Evolutionary conservation across 2,797 vertebrate genomes (phyloP).

Genomic region (Microcaecilia unicolor): DNA sequence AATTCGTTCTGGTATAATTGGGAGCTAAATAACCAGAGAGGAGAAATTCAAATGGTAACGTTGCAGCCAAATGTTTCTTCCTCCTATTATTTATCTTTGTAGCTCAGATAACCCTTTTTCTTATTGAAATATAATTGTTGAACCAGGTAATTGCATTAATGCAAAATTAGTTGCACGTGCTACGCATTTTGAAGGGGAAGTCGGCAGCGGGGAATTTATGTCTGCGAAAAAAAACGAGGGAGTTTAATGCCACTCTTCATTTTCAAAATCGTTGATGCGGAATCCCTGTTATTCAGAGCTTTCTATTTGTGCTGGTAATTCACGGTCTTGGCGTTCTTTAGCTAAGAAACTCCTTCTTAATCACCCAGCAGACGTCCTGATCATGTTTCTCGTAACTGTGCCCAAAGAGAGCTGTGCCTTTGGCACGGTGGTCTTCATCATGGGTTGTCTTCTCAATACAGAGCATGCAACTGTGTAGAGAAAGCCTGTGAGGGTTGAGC

Average conservation of each 20-base stretch:
- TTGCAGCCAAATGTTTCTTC: conserved; percentile 22
- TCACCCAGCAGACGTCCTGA: no score
- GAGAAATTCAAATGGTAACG: conserved; percentile 18
- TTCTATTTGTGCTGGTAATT: no score
- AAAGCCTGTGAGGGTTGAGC: no score
- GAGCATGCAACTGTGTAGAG: no score
- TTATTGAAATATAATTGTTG: conserved; percentile 47
- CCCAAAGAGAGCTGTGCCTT: no score
- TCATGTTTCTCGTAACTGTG: no score
- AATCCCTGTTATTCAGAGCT: no score
- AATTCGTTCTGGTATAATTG: conserved; percentile 28
- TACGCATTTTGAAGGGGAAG: conserved; percentile 27
- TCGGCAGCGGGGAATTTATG: conserved; percentile 31
- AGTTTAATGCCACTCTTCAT: conserved; percentile 1
- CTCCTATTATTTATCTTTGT: conserved; percentile 32
- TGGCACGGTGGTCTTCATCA: no score
- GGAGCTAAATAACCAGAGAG: conserved; percentile 21
- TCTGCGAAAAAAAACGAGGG: conserved; percentile 15
- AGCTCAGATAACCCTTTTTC: conserved; percentile 44
- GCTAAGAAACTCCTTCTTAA: no score
- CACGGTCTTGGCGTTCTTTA: no score
- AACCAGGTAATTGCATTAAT: conserved; percentile 33
- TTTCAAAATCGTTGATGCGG: conserved; percentile 18
- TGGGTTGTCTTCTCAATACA: no score
- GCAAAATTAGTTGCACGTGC: conserved; percentile 30